phyloP scores from a whole-genome alignment of 2,113 vertebrate species.

The Pseudopodoces humilis region DNA sequence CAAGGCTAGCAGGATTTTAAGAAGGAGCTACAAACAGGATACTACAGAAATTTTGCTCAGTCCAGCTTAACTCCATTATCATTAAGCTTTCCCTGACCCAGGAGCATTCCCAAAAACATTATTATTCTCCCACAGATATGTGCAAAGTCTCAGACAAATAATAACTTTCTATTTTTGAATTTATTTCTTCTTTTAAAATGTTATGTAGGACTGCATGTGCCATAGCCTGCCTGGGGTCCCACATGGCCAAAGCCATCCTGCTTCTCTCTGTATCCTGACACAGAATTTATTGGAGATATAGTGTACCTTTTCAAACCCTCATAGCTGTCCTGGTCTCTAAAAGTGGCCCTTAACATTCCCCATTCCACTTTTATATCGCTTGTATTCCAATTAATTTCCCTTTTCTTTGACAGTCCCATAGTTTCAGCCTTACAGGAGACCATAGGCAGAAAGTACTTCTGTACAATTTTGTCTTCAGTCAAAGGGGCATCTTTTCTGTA shows the following conservation, averaged over 20 bases:
- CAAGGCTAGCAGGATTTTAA: not conserved
- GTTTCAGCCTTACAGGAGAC: not conserved
- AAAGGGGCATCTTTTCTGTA: not conserved
- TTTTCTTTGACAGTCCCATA: not conserved
- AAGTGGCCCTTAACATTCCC: not conserved
- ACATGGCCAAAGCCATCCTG: not conserved
- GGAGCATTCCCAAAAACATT: not conserved
- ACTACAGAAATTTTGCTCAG: not conserved
- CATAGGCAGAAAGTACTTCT: not conserved
- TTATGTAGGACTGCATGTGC: not conserved
- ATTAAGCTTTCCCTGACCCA: not conserved
- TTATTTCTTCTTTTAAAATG: not conserved
- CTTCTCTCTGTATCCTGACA: not conserved
- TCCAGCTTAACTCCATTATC: not conserved
- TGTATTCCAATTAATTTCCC: not conserved
- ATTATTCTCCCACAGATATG: not conserved
- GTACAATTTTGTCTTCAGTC: not conserved
- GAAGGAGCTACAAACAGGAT: not conserved
- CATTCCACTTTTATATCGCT: not conserved
- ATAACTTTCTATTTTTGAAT: not conserved
- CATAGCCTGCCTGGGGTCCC: not conserved
- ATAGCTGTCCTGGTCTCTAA: not conserved
- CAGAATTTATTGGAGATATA: not conserved
- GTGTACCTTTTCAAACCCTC: not conserved
- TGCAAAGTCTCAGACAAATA: not conserved